Percentiles rank a stretch among this genome's conserved stretches.
Conservation (phyloP, 2,113 vertebrate genomes). For the Erythrolamprus reginae region DNA sequence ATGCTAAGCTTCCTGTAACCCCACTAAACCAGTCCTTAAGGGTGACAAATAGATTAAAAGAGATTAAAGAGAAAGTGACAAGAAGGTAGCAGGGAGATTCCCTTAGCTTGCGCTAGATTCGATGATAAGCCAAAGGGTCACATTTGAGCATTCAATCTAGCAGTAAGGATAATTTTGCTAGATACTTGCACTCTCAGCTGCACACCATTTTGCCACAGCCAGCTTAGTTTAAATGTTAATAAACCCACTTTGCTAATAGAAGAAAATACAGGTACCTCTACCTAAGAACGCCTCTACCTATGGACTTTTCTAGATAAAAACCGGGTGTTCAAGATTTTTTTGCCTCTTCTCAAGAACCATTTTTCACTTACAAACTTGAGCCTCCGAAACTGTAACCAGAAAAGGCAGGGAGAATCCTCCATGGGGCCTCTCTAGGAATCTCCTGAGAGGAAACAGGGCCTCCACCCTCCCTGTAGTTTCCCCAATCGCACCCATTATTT, state of each 20-base stretch:
- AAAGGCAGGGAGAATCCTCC: too few species aligned
- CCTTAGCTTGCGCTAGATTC: neutral
- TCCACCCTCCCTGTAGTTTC: too few species aligned
- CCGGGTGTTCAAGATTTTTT: too few species aligned
- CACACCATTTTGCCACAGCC: neutral
- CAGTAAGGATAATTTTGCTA: neutral
- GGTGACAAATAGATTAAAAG: conserved; percentile 16
- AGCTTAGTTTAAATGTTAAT: neutral
- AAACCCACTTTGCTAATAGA: neutral
- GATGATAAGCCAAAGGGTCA: conserved; percentile 15
- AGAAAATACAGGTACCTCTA: neutral
- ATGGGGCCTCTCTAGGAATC: too few species aligned
- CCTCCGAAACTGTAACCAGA: too few species aligned
- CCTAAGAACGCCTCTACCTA: too few species aligned
- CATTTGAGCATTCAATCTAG: conserved; percentile 9
- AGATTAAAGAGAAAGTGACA: neutral
- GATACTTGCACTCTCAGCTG: neutral
- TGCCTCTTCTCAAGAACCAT: too few species aligned
- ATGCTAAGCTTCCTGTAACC: neutral
- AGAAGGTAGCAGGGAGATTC: neutral
- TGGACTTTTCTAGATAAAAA: too few species aligned
- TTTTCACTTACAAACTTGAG: too few species aligned
- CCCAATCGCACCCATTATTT: too few species aligned
- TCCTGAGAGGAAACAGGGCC: too few species aligned
- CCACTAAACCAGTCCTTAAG: neutral